A percentile compares a stretch with the other conserved stretches of the same genome.
These are phyloP conservation scores for Narcine bancroftii DNA, from an alignment of 2,113 vertebrate species.

Conservation along the genomic window DNA sequence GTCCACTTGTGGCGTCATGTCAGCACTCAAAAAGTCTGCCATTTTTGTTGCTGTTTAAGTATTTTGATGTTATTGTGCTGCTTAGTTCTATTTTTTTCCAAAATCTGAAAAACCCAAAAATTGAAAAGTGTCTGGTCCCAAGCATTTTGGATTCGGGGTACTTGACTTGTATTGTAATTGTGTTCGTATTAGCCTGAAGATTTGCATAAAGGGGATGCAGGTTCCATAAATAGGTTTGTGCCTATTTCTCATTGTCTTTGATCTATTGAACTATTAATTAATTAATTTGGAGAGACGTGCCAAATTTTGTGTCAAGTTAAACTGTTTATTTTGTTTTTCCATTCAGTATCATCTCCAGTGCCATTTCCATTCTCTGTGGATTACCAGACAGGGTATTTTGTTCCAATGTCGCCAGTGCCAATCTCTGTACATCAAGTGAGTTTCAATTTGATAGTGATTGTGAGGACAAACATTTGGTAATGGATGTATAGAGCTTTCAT, in stretches of 20 bases:
- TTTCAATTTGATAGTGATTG: background rate
- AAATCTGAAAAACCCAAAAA: too few relatives aligned
- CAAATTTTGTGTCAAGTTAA: background rate
- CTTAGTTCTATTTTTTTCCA: too few relatives aligned
- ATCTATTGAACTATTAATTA: background rate
- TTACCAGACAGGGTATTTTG: slow-evolving; percentile 60
- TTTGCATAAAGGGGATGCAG: background rate
- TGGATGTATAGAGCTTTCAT: background rate
- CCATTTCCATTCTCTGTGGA: slow-evolving; percentile 58
- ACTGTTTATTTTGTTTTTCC: slow-evolving; percentile 30
- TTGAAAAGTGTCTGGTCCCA: too few relatives aligned
- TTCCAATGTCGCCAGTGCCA: slow-evolving; percentile 55
- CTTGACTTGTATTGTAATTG: too few relatives aligned
- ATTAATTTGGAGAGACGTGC: background rate
- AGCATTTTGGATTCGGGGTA: too few relatives aligned
- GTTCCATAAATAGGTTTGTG: background rate
- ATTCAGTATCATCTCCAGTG: slow-evolving; percentile 56
- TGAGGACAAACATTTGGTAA: too few relatives aligned
- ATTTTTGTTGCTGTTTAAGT: too few relatives aligned
- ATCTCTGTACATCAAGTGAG: slow-evolving; percentile 56
- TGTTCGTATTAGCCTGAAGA: background rate
- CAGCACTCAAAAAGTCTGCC: too few relatives aligned
- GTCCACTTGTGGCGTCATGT: too few relatives aligned
- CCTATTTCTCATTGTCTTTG: background rate
- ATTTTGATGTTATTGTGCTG: too few relatives aligned